A percentile compares a stretch with the other conserved stretches of the same genome.
Conservation (phyloP, 1,140 invertebrate species). For the Bathynomus jamesi region DNA sequence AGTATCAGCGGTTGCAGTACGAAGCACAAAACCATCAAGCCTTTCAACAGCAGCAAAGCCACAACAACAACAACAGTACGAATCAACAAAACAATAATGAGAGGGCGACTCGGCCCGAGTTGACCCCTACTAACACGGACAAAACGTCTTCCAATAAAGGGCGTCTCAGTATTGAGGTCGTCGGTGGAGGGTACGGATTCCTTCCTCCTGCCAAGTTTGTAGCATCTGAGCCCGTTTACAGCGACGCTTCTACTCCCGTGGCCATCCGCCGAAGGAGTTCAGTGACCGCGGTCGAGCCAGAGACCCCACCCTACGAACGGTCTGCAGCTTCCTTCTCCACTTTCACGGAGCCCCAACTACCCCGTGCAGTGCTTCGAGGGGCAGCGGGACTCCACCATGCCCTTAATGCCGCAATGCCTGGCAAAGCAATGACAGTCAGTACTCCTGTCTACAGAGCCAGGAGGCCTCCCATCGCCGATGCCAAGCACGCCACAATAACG, state of each 20-base stretch:
- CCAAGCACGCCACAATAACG: constrained; percentile 34
- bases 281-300: constrained; percentile 32
- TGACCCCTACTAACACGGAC: not conserved
- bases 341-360: constrained; percentile 34
- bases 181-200: constrained; percentile 35
- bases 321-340: constrained; percentile 34
- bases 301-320: constrained; percentile 35
- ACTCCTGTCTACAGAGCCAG: constrained; percentile 22
- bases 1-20: not conserved
- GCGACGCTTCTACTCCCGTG: constrained; percentile 35
- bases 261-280: constrained; percentile 35
- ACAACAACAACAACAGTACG: not conserved
- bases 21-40: constrained; percentile 4
- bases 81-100: not conserved
- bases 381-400: constrained; percentile 7
- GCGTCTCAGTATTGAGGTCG: constrained; percentile 32
- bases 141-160: constrained; percentile 1
- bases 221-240: constrained; percentile 35
- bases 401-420: constrained; percentile 11
- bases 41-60: not conserved
- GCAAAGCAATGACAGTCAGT: constrained; percentile 24
- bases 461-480: constrained; percentile 24
- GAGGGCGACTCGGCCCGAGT: not conserved
- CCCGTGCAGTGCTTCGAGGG: constrained; percentile 13
- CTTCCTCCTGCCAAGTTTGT: constrained; percentile 35